Percentiles rank a stretch among this genome's conserved stretches.
Evolutionary conservation across 2,113 vertebrate species (phyloP).

Genomic region (Ictidomys tridecemlineatus): DNA sequence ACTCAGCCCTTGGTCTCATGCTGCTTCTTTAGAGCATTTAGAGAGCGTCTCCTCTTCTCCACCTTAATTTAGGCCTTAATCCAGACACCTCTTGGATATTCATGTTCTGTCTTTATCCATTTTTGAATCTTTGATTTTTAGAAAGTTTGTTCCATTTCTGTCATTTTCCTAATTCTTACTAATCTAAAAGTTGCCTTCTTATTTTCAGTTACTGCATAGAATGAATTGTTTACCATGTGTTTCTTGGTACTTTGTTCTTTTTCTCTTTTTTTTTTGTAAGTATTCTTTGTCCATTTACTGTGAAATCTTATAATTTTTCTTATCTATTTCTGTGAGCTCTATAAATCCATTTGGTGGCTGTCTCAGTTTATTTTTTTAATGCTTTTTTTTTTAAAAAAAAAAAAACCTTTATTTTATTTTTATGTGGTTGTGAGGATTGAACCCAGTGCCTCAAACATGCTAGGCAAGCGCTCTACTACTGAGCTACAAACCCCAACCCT

Average conservation of each 20-base stretch:
- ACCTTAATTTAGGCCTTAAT: neutral
- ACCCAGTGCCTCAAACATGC: too few species aligned
- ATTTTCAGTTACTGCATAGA: slow-evolving; percentile 55
- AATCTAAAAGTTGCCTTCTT: slow-evolving; percentile 35
- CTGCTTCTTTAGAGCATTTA: neutral
- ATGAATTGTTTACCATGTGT: neutral
- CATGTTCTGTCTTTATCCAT: neutral
- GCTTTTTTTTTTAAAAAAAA: too few species aligned
- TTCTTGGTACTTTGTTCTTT: neutral
- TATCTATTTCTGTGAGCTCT: slow-evolving; percentile 12
- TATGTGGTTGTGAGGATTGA: too few species aligned
- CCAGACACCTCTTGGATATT: neutral
- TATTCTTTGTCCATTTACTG: slow-evolving; percentile 1
- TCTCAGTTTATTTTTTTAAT: neutral
- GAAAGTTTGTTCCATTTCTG: neutral
- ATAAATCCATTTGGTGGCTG: slow-evolving; percentile 48
- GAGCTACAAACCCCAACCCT: neutral
- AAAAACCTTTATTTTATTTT: too few species aligned
- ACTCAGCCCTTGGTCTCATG: neutral
- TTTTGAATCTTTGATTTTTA: slow-evolving; percentile 53
- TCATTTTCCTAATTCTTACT: slow-evolving; percentile 13
- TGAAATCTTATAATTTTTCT: slow-evolving; percentile 40
- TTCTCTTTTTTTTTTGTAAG: neutral
- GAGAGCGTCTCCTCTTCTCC: neutral
- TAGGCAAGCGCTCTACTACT: too few species aligned